Evolutionary conservation across 2,888 invertebrate species (phyloP).

Genomic region (Zeuzera pyrina): DNA sequence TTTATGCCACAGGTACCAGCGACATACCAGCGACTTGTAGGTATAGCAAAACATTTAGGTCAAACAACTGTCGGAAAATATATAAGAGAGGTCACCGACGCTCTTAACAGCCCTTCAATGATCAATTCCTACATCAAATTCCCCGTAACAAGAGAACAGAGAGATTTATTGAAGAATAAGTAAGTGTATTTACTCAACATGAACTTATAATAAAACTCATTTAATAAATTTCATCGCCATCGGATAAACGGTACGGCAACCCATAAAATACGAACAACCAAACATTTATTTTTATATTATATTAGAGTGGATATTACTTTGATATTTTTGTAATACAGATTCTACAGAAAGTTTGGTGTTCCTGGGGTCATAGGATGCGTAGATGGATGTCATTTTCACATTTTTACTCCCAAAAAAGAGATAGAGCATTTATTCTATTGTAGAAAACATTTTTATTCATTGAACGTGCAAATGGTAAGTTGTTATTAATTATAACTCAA

Average conservation of each 20-base stretch:
- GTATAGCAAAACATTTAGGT: not conserved
- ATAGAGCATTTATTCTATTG: slow-evolving; percentile 4
- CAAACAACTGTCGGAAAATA: not conserved
- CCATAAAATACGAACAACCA: no score
- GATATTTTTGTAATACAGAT: slow-evolving; percentile 3
- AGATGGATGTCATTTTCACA: slow-evolving; percentile 7
- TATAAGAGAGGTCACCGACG: not conserved
- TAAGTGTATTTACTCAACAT: no score
- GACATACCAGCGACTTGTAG: not conserved
- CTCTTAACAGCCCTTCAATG: not conserved
- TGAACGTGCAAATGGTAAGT: slow-evolving; percentile 21
- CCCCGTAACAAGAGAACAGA: not conserved
- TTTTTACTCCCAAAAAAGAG: slow-evolving; percentile 4
- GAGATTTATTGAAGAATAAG: not conserved
- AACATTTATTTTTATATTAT: no score
- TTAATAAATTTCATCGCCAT: no score
- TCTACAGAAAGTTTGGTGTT: slow-evolving; percentile 3
- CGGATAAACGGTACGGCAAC: no score
- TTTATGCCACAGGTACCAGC: no score
- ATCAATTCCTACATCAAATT: not conserved
- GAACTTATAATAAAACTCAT: no score
- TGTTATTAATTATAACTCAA: slow-evolving; percentile 2
- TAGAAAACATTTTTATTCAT: slow-evolving; percentile 16
- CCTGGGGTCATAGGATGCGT: slow-evolving; percentile 6
- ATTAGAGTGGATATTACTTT: no score